phyloP scores from a whole-genome alignment of 2,888 invertebrate genomes.

The Pedicia rivosa region DNA sequence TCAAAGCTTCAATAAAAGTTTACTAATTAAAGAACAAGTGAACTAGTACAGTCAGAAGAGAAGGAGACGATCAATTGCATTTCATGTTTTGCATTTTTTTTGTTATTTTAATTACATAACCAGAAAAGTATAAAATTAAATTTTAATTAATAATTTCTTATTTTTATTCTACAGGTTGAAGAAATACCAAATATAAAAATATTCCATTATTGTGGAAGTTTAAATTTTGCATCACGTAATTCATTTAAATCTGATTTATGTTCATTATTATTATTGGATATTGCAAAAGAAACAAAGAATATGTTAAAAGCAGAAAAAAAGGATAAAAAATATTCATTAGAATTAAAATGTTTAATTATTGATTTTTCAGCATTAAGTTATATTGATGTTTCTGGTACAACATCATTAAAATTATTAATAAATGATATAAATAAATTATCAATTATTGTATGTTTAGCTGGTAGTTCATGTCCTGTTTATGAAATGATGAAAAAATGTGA shows the following conservation, averaged over 20 bases:
- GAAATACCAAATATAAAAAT: constrained; percentile 43
- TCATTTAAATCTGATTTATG: constrained; percentile 24
- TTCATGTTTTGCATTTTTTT: too few relatives aligned
- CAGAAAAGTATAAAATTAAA: background rate
- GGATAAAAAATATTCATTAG: constrained; percentile 8
- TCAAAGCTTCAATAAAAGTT: too few relatives aligned
- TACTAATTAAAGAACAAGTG: too few relatives aligned
- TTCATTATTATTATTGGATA: constrained; percentile 10
- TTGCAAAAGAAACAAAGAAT: constrained; percentile 11
- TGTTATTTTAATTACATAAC: too few relatives aligned
- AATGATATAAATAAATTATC: constrained; percentile 33
- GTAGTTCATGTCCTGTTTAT: constrained; percentile 29
- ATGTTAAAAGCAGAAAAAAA: constrained; percentile 2
- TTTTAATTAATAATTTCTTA: background rate
- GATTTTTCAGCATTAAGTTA: constrained; percentile 41
- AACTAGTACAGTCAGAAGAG: too few relatives aligned
- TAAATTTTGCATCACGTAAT: constrained; percentile 41
- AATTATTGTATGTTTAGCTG: constrained; percentile 34
- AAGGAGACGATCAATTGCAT: too few relatives aligned
- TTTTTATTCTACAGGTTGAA: constrained; percentile 29
- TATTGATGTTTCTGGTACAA: constrained; percentile 40
- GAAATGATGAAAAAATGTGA: constrained; percentile 27
- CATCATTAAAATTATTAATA: constrained; percentile 29
- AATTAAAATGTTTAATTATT: constrained; percentile 29
- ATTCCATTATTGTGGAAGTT: constrained; percentile 42